Base-by-base conservation (phyloP, 2,797 vertebrate genomes). In the Martes flavigula region DNA sequence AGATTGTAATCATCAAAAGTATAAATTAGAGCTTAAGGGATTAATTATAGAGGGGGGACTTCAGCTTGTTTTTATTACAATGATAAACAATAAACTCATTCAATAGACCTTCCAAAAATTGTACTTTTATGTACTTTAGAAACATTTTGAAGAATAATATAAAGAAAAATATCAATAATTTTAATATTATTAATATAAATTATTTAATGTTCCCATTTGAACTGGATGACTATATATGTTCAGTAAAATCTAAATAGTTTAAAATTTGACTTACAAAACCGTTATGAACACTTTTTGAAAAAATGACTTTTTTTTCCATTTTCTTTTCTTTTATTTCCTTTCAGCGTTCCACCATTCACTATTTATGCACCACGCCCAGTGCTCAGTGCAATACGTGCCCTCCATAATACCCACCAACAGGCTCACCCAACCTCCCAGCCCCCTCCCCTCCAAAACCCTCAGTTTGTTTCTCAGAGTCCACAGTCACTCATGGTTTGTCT, bases 11-110 rank as follows among this genome's bases (percentile, higher is more conserved):
- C 56, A 93, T 95, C 78, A 64, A 86, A 85, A 87, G 48, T 93
- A 97, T 95, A 93, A 94, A 56, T 96, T 64, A 96, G 46, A 64
- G 35, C 38, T 40, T 85, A 91, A 82, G 89, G 38, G n/a, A 75
- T 84, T 97, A 73, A 93, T 89, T 87, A 62, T 83, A n/a, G 43
- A 95, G 17, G 18, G 78, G 14, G 27, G n/a, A 95, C 14, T 94
- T 96, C 7, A 77, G 40, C 62, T 94, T 23, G 20, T 25, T 95
- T 94, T 89, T 77, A 87, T 91, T 96, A 83, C 6, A 95, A 35
- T 2, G 46, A 75, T 60, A 92, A 91, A 81, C 95, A 91, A 89
- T 83, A 85, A 95, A 78, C 11, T 79, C 43, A 30, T 88, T 86
- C 25, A 86, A 35, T 58, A 5, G 5, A 75, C 35, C 86, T 97